Percentiles rank a stretch among this genome's conserved stretches.
These are phyloP conservation scores for Drosophila prolongata DNA, from an alignment of 2,888 invertebrate genomes.

Conservation along the genomic window DNA sequence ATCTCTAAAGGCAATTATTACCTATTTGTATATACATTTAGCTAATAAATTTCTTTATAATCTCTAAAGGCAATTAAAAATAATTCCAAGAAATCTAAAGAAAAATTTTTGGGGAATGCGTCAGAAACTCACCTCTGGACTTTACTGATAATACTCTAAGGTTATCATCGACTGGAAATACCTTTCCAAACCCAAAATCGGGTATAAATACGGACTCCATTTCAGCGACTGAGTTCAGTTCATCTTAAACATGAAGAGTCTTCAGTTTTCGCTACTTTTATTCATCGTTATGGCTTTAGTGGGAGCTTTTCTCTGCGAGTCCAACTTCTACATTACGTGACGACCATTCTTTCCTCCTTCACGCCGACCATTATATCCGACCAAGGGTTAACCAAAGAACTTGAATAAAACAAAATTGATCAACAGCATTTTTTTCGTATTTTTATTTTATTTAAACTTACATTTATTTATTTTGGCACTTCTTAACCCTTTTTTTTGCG, in stretches of 20 bases:
- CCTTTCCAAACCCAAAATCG: too few relatives aligned
- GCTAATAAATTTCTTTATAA: neutral
- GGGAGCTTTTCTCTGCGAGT: neutral
- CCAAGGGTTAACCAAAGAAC: neutral
- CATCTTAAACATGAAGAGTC: neutral
- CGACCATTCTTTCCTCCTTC: too few relatives aligned
- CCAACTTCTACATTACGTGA: too few relatives aligned
- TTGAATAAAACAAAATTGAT: neutral
- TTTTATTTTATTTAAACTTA: too few relatives aligned
- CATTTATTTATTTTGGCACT: neutral
- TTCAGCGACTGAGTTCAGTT: neutral
- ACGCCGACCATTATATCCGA: slow-evolving; percentile 9
- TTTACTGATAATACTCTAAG: neutral
- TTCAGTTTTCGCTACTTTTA: neutral
- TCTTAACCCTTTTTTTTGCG: neutral
- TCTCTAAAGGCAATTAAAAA: neutral
- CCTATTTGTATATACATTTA: too few relatives aligned
- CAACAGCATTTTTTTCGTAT: too few relatives aligned
- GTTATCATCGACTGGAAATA: neutral
- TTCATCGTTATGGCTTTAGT: neutral
- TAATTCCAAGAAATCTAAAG: neutral
- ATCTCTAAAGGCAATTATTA: too few relatives aligned
- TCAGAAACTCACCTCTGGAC: neutral
- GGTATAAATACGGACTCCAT: neutral
- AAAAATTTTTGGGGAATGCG: neutral